Conservation (phyloP, 2,888 invertebrate genomes). For the Gari tellinella region DNA sequence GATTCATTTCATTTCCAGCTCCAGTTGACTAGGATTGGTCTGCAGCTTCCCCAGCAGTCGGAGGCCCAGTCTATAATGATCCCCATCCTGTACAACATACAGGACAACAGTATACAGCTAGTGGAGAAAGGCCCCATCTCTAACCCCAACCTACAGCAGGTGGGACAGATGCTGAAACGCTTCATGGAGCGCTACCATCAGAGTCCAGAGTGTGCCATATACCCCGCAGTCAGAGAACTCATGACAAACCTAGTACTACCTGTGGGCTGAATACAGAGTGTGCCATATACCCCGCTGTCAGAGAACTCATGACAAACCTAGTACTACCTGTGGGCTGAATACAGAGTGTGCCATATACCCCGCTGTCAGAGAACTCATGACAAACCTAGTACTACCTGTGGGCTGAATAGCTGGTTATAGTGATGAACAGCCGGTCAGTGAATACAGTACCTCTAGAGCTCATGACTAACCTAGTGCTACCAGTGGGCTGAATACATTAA, state of each 20-base stretch:
- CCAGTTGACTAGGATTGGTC: conserved; percentile 89
- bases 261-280: conserved; percentile 85
- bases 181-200: conserved; percentile 82
- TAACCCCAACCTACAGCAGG: conserved; percentile 59
- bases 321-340: conserved; percentile 88
- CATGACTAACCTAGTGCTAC: conserved; percentile 92
- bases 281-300: not conserved
- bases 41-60: conserved; percentile 84
- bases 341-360: not conserved
- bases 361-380: conserved; percentile 90
- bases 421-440: no score
- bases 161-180: conserved; percentile 86
- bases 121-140: conserved; percentile 55
- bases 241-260: conserved; percentile 93
- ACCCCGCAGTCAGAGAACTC: conserved; percentile 95
- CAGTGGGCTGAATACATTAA: conserved; percentile 86
- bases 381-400: conserved; percentile 92
- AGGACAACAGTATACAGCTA: conserved; percentile 90
- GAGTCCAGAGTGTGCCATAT: conserved; percentile 92
- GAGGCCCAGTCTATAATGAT: conserved; percentile 92
- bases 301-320: conserved; percentile 94
- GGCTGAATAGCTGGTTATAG: not conserved
- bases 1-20: conserved; percentile 87
- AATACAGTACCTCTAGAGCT: no score
- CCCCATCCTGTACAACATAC: conserved; percentile 95